Percentiles rank a stretch among this genome's conserved stretches.
Evolutionary conservation across 2,888 invertebrate species (phyloP).

Genomic region (Lasioglossum calceatum): DNA sequence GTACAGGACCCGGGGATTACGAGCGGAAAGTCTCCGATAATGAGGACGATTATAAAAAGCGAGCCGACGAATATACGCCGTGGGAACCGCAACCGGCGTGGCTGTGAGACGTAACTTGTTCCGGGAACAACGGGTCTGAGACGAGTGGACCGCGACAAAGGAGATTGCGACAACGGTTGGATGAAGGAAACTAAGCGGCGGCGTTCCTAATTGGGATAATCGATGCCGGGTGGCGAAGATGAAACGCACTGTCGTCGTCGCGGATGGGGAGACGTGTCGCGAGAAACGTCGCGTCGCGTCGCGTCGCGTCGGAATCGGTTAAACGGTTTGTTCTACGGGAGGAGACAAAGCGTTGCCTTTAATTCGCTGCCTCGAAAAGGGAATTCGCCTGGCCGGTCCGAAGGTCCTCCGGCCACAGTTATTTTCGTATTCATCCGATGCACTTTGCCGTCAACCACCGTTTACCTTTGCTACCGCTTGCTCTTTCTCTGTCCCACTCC

Average conservation of each 20-base stretch:
- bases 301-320: conserved; percentile 13
- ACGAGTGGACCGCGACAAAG: not conserved
- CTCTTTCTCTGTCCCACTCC: not conserved
- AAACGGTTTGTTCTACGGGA: conserved; percentile 9
- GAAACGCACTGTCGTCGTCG: not conserved
- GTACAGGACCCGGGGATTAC: not conserved
- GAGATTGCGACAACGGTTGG: conserved; percentile 2
- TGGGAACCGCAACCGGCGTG: not conserved
- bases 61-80: not conserved
- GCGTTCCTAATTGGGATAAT: conserved; percentile 10
- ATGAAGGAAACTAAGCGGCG: not conserved
- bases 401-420: conserved; percentile 7
- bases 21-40: not conserved
- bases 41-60: not conserved
- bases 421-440: conserved; percentile 49
- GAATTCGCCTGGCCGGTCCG: conserved; percentile 7
- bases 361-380: conserved; percentile 23
- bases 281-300: not conserved
- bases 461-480: conserved; percentile 13
- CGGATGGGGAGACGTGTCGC: not conserved
- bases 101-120: not conserved
- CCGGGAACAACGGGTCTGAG: not conserved
- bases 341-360: conserved; percentile 35
- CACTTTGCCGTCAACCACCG: conserved; percentile 25
- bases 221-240: conserved; percentile 20